phyloP scores from a whole-genome alignment of 2,888 invertebrate species.

The Coelogynopora nodosa region DNA sequence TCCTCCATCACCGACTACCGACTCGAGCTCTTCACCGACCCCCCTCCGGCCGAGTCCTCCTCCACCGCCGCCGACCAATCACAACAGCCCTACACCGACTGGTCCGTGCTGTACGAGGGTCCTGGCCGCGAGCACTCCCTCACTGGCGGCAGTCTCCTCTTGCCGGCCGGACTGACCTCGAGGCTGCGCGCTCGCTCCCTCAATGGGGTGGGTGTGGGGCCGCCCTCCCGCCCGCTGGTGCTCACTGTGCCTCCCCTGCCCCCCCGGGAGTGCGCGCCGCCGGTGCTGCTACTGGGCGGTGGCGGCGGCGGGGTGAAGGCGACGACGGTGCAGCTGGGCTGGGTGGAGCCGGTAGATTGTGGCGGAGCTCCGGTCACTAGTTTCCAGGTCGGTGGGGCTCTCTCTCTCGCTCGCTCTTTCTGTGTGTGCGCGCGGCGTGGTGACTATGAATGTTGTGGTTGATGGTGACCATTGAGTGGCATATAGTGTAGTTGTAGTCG shows the following conservation, averaged over 20 bases:
- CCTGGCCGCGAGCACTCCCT: neutral
- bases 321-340: constrained; percentile 3
- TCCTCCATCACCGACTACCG: constrained; percentile 64
- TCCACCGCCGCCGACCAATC: too few species aligned
- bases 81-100: too few species aligned
- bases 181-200: neutral
- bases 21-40: neutral
- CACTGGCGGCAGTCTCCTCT: neutral
- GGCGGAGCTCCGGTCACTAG: constrained; percentile 72
- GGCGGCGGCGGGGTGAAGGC: neutral
- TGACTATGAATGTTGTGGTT: too few species aligned
- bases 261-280: neutral
- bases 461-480: too few species aligned
- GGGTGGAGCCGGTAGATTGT: constrained; percentile 71
- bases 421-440: too few species aligned
- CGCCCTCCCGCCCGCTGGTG: neutral
- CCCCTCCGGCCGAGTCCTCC: neutral
- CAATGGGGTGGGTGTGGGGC: neutral
- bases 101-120: neutral
- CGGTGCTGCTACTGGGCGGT: neutral
- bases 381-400: constrained; percentile 71
- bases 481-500: too few species aligned
- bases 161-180: neutral
- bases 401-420: too few species aligned
- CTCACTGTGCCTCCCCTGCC: neutral